Evolutionary conservation across 2,797 vertebrate species (phyloP).

Genomic region (Gymnoscopelus microlampas): DNA sequence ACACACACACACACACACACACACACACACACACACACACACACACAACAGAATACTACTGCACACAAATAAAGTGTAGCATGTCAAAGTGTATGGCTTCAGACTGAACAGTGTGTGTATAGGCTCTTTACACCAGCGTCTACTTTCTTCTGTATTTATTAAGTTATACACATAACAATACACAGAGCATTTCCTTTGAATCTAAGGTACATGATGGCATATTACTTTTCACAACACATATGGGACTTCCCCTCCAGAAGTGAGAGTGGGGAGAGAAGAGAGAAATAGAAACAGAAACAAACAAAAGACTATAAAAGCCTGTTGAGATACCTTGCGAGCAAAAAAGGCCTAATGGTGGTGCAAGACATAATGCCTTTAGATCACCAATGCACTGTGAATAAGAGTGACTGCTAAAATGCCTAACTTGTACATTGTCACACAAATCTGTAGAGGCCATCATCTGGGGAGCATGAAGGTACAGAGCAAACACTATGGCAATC

Average conservation of each 20-base stretch:
- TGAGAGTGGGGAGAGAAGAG: conserved; percentile 16
- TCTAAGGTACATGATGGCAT: conserved; percentile 24
- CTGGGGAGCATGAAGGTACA: too few species aligned
- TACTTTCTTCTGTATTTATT: conserved; percentile 31
- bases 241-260: conserved; percentile 23
- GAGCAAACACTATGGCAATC: too few species aligned
- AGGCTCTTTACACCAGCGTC: conserved; percentile 25
- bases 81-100: conserved; percentile 57
- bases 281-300: neutral
- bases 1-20: conserved; percentile 30
- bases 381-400: too few species aligned
- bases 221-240: conserved; percentile 44
- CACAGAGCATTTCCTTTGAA: conserved; percentile 29
- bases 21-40: conserved; percentile 26
- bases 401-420: neutral
- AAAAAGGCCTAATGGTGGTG: too few species aligned
- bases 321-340: too few species aligned
- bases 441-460: too few species aligned
- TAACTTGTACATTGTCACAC: neutral
- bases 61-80: neutral
- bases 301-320: neutral
- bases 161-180: conserved; percentile 34
- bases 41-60: neutral
- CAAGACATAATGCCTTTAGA: too few species aligned
- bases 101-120: conserved; percentile 17